Conservation (phyloP, 2,797 vertebrate genomes). For the Schizopygopsis pylzovi region DNA sequence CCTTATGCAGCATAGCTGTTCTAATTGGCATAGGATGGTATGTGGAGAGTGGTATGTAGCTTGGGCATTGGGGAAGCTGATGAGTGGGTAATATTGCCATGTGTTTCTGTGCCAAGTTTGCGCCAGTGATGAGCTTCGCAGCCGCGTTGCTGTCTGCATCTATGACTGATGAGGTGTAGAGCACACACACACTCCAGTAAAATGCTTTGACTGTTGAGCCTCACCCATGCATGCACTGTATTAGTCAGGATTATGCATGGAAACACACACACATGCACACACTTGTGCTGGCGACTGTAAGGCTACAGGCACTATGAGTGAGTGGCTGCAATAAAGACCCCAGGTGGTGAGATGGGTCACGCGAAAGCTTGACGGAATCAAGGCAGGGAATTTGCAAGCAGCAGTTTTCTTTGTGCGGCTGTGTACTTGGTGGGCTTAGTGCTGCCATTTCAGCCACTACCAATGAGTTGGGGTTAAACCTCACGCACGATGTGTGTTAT, state of each 20-base stretch:
- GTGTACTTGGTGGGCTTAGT: constrained; percentile 46
- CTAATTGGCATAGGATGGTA: constrained; percentile 34
- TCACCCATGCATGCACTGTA: constrained; percentile 35
- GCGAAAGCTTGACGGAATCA: constrained; percentile 79
- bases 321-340: constrained; percentile 36
- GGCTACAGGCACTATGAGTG: constrained; percentile 25
- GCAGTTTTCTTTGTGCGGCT: constrained; percentile 25
- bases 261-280: constrained; percentile 56
- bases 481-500: constrained; percentile 18
- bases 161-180: constrained; percentile 49
- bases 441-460: constrained; percentile 33
- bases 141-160: constrained; percentile 29
- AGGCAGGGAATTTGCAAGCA: constrained; percentile 63
- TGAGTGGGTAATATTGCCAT: constrained; percentile 28
- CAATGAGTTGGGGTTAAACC: constrained; percentile 35
- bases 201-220: constrained; percentile 33
- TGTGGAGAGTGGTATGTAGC: constrained; percentile 16
- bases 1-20: not conserved
- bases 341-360: constrained; percentile 69
- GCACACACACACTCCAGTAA: constrained; percentile 18
- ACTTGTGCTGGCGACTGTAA: constrained; percentile 62
- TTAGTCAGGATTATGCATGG: constrained; percentile 29
- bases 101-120: constrained; percentile 40
- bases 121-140: constrained; percentile 33
- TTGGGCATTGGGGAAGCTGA: constrained; percentile 28